These are phyloP conservation scores for Microtus oregoni DNA, from an alignment of 2,113 vertebrate genomes.

Conservation along the genomic window DNA sequence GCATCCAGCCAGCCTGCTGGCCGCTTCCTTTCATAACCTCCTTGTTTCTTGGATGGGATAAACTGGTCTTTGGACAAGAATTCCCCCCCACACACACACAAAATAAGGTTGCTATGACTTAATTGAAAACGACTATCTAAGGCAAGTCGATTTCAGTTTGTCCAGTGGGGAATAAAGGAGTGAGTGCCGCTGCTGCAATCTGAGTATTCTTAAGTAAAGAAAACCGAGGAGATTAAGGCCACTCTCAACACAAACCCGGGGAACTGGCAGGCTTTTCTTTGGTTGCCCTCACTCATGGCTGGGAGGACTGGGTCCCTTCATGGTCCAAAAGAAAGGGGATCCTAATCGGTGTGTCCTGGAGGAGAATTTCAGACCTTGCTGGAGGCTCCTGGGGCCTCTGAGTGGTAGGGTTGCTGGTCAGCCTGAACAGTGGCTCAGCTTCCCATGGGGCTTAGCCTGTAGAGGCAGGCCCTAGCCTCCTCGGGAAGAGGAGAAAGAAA, in stretches of 20 bases:
- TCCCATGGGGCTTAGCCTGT: not conserved
- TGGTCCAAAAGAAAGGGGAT: not conserved
- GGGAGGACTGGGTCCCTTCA: accelerated
- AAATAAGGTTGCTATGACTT: slow-evolving; percentile 87
- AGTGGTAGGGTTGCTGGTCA: not conserved
- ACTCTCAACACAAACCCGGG: slow-evolving; percentile 30
- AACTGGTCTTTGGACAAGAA: slow-evolving; percentile 87
- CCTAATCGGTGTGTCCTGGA: not conserved
- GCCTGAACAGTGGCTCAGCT: not conserved
- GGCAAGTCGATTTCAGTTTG: slow-evolving; percentile 86
- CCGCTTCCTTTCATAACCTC: not conserved
- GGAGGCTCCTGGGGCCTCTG: not conserved
- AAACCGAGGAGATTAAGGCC: slow-evolving; percentile 13
- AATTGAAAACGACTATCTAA: slow-evolving; percentile 88
- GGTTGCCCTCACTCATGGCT: not conserved
- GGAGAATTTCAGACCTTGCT: not conserved
- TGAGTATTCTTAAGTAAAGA: slow-evolving; percentile 66
- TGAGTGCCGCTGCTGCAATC: slow-evolving; percentile 60
- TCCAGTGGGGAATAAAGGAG: slow-evolving; percentile 79
- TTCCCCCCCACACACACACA: slow-evolving; percentile 61
- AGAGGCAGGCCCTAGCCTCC: not conserved
- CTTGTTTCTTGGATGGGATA: slow-evolving; percentile 77
- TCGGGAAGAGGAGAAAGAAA: not conserved
- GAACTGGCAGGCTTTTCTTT: not conserved
- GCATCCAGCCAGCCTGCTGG: not conserved